These are phyloP conservation scores for Pangasius larnaudii DNA, from an alignment of 2,797 vertebrate species.

Conservation along the genomic window DNA sequence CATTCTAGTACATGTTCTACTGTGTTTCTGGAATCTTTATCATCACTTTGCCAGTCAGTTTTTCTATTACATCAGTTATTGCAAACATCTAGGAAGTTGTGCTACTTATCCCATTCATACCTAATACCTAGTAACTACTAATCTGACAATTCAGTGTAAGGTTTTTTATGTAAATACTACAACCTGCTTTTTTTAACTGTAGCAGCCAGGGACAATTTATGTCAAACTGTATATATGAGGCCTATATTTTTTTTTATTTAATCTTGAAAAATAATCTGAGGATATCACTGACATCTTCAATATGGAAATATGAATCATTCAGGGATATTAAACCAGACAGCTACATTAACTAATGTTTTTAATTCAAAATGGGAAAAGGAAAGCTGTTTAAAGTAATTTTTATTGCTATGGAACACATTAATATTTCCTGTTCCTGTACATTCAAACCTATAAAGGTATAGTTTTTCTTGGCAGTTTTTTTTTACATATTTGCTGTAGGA, in stretches of 20 bases:
- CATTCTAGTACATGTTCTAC: conserved; percentile 29
- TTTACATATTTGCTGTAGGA: conserved; percentile 8
- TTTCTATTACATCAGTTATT: conserved; percentile 9
- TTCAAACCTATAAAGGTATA: neutral
- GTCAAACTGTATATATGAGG: conserved; percentile 60
- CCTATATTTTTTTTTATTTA: conserved; percentile 48
- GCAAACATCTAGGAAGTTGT: conserved; percentile 22
- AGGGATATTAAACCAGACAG: conserved; percentile 43
- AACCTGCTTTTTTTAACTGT: conserved; percentile 45
- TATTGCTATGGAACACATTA: conserved; percentile 7
- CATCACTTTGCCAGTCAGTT: conserved; percentile 9
- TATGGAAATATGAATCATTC: conserved; percentile 15
- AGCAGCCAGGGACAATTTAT: conserved; percentile 60
- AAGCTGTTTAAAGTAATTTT: neutral
- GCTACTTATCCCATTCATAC: conserved; percentile 27
- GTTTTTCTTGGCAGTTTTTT: neutral
- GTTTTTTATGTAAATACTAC: conserved; percentile 39
- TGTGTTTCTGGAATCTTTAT: neutral
- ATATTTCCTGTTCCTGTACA: conserved; percentile 14
- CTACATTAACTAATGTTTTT: conserved; percentile 32
- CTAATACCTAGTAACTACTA: neutral
- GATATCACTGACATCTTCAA: conserved; percentile 49
- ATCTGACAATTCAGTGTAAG: neutral
- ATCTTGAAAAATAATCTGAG: conserved; percentile 54
- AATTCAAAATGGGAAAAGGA: neutral